These are phyloP conservation scores for Scleropages formosus DNA, from an alignment of 2,797 vertebrate genomes.

Conservation along the genomic window DNA sequence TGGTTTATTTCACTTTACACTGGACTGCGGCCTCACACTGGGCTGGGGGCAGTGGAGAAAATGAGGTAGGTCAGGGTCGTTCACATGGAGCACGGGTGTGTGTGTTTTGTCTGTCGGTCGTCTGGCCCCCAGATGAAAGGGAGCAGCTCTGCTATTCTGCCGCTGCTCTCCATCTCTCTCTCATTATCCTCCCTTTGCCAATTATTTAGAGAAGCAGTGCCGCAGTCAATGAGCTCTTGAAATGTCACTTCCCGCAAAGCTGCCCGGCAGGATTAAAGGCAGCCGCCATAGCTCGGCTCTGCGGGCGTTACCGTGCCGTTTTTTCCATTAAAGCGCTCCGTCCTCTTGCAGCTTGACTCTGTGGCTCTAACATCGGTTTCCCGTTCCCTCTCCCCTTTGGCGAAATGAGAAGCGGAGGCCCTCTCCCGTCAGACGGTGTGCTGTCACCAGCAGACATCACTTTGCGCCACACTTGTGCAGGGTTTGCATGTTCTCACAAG, in stretches of 20 bases:
- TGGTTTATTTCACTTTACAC: too few species aligned
- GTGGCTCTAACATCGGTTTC: neutral
- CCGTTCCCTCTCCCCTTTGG: too few species aligned
- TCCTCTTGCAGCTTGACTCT: neutral
- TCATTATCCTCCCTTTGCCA: conserved; percentile 33
- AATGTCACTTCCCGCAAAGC: conserved; percentile 46
- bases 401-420: too few species aligned
- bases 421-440: neutral
- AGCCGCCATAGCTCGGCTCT: neutral
- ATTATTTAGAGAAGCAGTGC: conserved; percentile 39
- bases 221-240: conserved; percentile 37
- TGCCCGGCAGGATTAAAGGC: conserved; percentile 39
- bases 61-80: too few species aligned
- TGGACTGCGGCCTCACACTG: too few species aligned
- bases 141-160: conserved; percentile 8
- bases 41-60: neutral
- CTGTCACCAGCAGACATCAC: neutral
- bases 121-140: conserved; percentile 8
- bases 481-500: too few species aligned
- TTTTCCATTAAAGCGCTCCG: neutral
- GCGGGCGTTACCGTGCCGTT: neutral
- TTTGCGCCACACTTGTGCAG: too few species aligned
- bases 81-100: conserved; percentile 1
- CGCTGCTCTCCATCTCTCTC: conserved; percentile 29
- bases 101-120: neutral